A percentile compares a stretch with the other conserved stretches of the same genome.
These are phyloP conservation scores for Mechanitis mazaeus DNA, from an alignment of 2,888 invertebrate species.

Conservation along the genomic window DNA sequence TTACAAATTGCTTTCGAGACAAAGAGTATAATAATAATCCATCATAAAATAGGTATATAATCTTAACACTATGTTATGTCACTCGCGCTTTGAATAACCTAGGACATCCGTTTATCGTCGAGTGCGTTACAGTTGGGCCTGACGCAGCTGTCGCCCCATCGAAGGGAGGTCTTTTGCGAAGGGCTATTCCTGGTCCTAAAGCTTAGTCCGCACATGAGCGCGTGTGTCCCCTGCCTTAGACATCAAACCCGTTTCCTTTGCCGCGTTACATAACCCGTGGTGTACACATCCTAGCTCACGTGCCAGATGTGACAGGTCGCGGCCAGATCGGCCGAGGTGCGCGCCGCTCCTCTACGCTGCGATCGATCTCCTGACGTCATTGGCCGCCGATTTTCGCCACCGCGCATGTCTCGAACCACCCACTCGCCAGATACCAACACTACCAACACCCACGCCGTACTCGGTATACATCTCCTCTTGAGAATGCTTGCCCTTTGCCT, in stretches of 20 bases:
- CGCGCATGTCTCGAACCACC: conserved; percentile 34
- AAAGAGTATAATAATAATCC: conserved; percentile 39
- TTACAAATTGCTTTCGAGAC: conserved; percentile 26
- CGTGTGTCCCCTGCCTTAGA: conserved; percentile 55
- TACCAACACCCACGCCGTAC: conserved; percentile 7
- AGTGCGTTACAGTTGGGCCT: conserved; percentile 24
- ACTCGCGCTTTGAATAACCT: conserved; percentile 28
- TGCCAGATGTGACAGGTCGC: conserved; percentile 48
- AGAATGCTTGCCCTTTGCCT: not conserved
- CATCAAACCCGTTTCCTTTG: conserved; percentile 42
- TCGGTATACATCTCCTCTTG: conserved; percentile 35
- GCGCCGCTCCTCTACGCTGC: conserved; percentile 36
- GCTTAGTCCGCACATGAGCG: conserved; percentile 96
- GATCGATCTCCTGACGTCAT: conserved; percentile 72
- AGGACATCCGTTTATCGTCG: conserved; percentile 16
- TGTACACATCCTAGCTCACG: conserved; percentile 45
- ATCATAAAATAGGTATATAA: conserved; percentile 42
- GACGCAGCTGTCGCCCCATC: conserved; percentile 94
- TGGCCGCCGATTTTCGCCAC: conserved; percentile 38
- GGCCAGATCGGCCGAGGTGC: conserved; percentile 33
- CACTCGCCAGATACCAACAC: conserved; percentile 27
- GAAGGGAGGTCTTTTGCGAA: conserved; percentile 96
- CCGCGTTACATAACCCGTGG: conserved; percentile 56
- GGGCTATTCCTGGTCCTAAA: conserved; percentile 97
- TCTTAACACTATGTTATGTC: conserved; percentile 39